phyloP scores from a whole-genome alignment of 2,797 vertebrate species.

The Oophaga sylvatica region DNA sequence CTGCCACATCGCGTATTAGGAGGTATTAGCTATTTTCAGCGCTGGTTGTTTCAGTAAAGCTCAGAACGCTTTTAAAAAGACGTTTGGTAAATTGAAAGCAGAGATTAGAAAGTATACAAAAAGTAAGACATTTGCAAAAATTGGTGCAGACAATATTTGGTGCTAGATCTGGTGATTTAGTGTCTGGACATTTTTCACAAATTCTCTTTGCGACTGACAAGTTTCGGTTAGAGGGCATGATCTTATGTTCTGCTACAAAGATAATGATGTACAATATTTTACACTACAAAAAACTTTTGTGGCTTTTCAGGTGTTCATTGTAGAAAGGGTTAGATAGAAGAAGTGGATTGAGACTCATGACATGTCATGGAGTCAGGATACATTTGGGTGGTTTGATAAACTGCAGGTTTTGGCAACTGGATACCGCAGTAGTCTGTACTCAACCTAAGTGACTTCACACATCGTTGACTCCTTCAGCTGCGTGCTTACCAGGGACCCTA shows the following conservation, averaged over 20 bases:
- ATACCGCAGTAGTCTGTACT: no score
- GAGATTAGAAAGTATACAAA: neutral
- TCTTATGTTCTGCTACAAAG: neutral
- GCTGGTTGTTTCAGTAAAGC: constrained; percentile 19
- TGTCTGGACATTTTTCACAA: neutral
- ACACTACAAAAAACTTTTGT: no score
- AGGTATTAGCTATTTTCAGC: constrained; percentile 37
- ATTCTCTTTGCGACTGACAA: neutral
- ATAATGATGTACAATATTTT: no score
- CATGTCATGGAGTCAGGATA: no score
- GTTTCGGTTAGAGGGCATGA: neutral
- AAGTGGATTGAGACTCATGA: no score
- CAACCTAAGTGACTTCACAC: no score
- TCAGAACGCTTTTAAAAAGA: constrained; percentile 4
- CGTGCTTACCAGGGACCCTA: no score
- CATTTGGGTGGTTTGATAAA: no score
- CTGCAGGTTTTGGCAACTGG: no score
- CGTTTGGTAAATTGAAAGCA: constrained; percentile 16
- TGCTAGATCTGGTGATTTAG: neutral
- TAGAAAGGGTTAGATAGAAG: no score
- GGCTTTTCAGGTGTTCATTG: no score
- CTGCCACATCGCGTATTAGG: constrained; percentile 25
- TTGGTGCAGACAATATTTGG: neutral
- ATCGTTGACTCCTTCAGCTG: no score
- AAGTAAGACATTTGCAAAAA: neutral